phyloP scores from a whole-genome alignment of 2,113 vertebrate species.

The Ursus arctos region DNA sequence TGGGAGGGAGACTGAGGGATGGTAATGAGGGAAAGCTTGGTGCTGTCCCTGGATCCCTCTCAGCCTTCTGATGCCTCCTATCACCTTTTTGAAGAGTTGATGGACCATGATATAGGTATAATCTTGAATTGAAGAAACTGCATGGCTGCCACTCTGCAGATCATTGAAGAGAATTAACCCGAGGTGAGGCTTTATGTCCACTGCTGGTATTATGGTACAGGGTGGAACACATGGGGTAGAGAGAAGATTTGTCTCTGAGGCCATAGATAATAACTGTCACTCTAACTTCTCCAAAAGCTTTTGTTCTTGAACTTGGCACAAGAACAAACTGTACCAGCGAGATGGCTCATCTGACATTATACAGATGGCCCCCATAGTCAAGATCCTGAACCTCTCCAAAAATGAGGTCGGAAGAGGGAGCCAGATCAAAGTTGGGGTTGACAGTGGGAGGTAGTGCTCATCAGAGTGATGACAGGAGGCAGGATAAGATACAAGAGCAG shows the following conservation, averaged over 20 bases:
- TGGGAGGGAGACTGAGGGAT: neutral
- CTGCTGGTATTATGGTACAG: neutral
- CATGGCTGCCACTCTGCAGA: conserved; percentile 90
- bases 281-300: conserved; percentile 72
- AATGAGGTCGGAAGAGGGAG: conserved; percentile 85
- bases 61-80: neutral
- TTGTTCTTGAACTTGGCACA: conserved; percentile 88
- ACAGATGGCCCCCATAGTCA: conserved; percentile 88
- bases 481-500: neutral
- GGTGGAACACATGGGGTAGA: neutral
- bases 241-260: neutral
- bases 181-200: conserved; percentile 72
- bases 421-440: neutral
- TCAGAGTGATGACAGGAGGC: neutral
- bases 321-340: conserved; percentile 90
- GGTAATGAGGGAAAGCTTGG: neutral
- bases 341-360: conserved; percentile 88
- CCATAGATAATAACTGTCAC: neutral
- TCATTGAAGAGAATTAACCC: conserved; percentile 92
- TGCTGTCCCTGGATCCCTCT: neutral
- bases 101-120: conserved; percentile 88
- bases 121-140: conserved; percentile 90
- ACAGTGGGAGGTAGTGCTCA: neutral
- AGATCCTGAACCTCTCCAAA: conserved; percentile 91
- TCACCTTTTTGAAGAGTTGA: conserved; percentile 83